A percentile compares a stretch with the other conserved stretches of the same genome.
These are phyloP conservation scores for Alectura lathami DNA, from an alignment of 2,113 vertebrate genomes.

Conservation along the genomic window DNA sequence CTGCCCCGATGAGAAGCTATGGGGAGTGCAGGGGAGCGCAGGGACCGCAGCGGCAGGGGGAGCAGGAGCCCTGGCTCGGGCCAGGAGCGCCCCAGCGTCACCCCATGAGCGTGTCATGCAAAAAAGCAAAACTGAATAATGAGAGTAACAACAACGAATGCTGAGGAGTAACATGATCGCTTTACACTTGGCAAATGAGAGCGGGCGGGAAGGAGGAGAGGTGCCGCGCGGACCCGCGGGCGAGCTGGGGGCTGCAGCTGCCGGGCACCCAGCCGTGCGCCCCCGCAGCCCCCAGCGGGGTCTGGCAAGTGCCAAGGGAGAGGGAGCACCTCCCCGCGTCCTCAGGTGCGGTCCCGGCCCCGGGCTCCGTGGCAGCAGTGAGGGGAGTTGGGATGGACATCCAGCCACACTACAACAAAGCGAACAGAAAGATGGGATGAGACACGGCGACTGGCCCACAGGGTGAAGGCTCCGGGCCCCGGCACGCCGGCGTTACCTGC, in stretches of 20 bases:
- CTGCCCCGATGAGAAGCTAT: neutral
- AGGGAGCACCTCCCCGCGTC: neutral
- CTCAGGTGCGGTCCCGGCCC: conserved; percentile 1
- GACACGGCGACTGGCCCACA: neutral
- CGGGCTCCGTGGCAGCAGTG: conserved; percentile 24
- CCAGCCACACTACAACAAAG: conserved; percentile 71
- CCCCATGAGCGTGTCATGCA: neutral
- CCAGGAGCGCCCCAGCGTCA: neutral
- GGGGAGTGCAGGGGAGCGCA: neutral
- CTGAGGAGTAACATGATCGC: neutral
- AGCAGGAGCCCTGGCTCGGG: neutral
- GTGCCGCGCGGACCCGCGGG: neutral
- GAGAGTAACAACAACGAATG: conserved; percentile 7
- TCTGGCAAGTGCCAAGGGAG: neutral
- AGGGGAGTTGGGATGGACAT: conserved; percentile 64
- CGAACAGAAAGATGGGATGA: conserved; percentile 68
- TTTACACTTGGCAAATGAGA: conserved; percentile 21
- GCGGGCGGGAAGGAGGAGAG: neutral
- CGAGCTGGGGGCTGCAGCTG: neutral
- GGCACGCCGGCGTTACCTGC: neutral
- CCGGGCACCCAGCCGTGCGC: no score
- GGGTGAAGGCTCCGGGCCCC: neutral
- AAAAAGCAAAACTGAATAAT: conserved; percentile 37
- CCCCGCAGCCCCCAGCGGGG: no score
- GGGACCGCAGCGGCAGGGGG: neutral